Conservation (phyloP, 2,797 vertebrate genomes). For the Tokudaia muenninki region DNA sequence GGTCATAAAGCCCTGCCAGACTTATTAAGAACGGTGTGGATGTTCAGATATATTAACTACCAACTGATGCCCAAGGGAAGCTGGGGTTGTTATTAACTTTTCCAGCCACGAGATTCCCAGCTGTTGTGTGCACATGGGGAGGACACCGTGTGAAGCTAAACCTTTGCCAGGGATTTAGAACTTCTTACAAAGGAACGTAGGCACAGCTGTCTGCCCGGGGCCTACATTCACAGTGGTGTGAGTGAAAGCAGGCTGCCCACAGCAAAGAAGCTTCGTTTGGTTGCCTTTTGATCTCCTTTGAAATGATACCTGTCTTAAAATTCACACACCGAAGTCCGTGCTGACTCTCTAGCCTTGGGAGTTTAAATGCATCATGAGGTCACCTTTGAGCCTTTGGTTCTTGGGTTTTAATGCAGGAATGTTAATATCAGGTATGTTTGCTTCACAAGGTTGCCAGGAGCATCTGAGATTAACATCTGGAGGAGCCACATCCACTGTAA, state of each 20-base stretch:
- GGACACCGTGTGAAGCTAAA: not conserved
- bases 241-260: constrained; percentile 5
- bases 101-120: not conserved
- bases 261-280: not conserved
- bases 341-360: not conserved
- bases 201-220: not conserved
- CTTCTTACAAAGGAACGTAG: not conserved
- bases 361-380: not conserved
- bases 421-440: constrained; percentile 1
- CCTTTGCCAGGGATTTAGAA: not conserved
- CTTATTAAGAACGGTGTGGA: constrained; percentile 11
- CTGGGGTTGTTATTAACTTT: constrained; percentile 29
- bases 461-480: not conserved
- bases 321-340: not conserved
- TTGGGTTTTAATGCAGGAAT: not conserved
- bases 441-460: not conserved
- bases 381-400: not conserved
- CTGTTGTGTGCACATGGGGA: not conserved
- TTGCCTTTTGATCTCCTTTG: not conserved
- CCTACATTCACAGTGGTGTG: not conserved
- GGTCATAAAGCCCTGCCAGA: not conserved
- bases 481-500: not conserved
- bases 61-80: not conserved
- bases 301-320: not conserved
- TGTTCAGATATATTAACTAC: constrained; percentile 9